These are phyloP conservation scores for Perca flavescens DNA, from an alignment of 2,113 vertebrate species.

Conservation along the genomic window DNA sequence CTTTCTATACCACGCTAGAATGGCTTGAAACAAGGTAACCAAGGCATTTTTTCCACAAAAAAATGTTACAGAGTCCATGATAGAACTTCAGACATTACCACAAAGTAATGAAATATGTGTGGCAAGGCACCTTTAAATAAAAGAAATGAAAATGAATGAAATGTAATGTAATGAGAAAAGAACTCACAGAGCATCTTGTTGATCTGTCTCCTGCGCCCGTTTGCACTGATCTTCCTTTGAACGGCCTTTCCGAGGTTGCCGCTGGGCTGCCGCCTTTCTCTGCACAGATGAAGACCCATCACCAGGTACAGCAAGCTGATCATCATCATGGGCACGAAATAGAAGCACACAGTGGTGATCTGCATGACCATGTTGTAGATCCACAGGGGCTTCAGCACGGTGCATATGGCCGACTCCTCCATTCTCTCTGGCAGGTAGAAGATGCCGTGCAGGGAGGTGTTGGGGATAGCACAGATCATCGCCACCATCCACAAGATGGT, in stretches of 20 bases:
- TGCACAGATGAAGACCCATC: conserved; percentile 81
- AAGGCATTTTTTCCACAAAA: no score
- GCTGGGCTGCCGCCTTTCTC: conserved; percentile 60
- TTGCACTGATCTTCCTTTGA: conserved; percentile 71
- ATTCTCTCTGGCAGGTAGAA: conserved; percentile 80
- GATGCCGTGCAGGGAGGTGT: conserved; percentile 84
- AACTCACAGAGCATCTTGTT: conserved; percentile 88
- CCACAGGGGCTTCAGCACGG: conserved; percentile 84
- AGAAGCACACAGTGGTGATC: conserved; percentile 86
- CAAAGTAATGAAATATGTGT: no score
- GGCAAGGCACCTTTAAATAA: no score
- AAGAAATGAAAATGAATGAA: no score
- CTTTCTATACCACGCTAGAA: no score
- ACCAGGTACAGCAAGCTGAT: conserved; percentile 84
- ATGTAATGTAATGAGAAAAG: not conserved
- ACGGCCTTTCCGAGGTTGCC: conserved; percentile 64
- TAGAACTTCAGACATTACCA: no score
- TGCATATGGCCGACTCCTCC: conserved; percentile 85
- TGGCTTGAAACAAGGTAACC: no score
- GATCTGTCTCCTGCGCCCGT: conserved; percentile 81
- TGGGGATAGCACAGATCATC: conserved; percentile 83
- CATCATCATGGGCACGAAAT: conserved; percentile 83
- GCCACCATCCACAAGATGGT: conserved; percentile 78
- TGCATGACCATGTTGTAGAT: conserved; percentile 87
- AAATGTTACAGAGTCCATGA: no score